Evolutionary conservation across 2,888 invertebrate species (phyloP), one percentile per base, ranked within the genome.

Genomic region (Drosophila mayaguana): DNA sequence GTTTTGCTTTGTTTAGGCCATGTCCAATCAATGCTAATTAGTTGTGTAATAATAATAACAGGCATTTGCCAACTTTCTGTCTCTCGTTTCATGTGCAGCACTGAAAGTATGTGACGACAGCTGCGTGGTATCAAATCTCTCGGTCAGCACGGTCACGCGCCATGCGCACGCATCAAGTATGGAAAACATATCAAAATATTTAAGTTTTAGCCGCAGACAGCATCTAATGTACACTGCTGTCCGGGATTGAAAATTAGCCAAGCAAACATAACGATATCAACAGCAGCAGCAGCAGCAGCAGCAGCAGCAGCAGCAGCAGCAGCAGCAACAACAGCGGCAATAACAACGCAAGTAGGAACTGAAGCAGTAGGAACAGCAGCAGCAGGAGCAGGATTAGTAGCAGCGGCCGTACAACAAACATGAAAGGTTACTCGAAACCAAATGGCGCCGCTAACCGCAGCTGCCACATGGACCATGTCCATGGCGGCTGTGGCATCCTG

Each of bases 111-210:
- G 89, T 86, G 71, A 86, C 53, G 36, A 20, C 62, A 50, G 53
- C 61, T 61, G 60, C 43, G 45, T 34, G 51, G 53, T 25, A 20
- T 45, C 32, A 18, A 38, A 11, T 14, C 11, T 2, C 28, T 22
- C 36, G 20, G 20, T 14, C 18, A 22, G 16, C 25, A 28, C 25
- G 25, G 8, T 8, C 28, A 7, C 28, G 1, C 1, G 1, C 12
- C 7, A 1, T 25, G 34, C 9, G 20, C 38, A 63, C 65, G 46
- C 75, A 66, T 66, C 65, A 79, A 81, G 62, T 71, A 89, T 84
- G 89, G 81, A 72, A 76, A 83, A 62, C 74, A 81, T 83, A 83
- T 86, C 79, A 87, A 79, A 83, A 83, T 72, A 87, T 89, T 89
- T 87, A 69, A 81, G 72, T 72, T 83, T 86, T 54, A 68, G 60